Evolutionary conservation across 2,797 vertebrate species (phyloP), one percentile per base, ranked within the genome.

Genomic region (Microctenopoma lineatum): DNA sequence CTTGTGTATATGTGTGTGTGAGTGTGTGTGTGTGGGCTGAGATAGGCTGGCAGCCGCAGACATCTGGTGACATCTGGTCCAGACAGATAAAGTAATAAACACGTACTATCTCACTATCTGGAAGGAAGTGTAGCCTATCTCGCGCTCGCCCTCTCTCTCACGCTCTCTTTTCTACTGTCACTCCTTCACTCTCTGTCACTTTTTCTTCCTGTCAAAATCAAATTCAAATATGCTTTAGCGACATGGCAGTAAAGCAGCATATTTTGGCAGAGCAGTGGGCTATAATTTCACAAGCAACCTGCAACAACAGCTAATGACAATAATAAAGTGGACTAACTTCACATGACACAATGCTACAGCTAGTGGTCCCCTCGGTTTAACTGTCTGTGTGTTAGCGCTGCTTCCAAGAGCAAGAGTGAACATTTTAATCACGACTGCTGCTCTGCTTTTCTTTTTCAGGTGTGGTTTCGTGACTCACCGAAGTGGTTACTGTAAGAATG

Each of bases 31-130:
- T 75, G 82, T 70, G 77, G 69, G 85, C 69, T 78, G 75, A 82
- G 79, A 81, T 59, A 69, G 81, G 70, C 74, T 77, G 82, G 73
- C 68, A 84, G 83, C 76, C 75, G 87, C 79, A 80, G 79, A 73
- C 81, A 83, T 86, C 85, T 88, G 86, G 78, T 89, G 85, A 87
- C 90, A 90, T 87, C 87, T 92, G 89, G 81, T 87, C 77, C 66
- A 56, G 75, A 82, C 82, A 86, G 90, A 90, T 90, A 92, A 90
- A 90, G 83, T 89, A 81, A 87, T 87, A 80, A 84, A 90, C 73
- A 85, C 47, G 25, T 27, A 65, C 71, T 87, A 84, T 86, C 81
- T 84, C 70, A 34, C 70, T 83, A 84, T 90, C 85, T 86, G 50
- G 51, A 47, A 79, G 54, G 66, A 74, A 64, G 61, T 70, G 76